Base-by-base conservation (phyloP, 2,113 vertebrate genomes). In the Gnathonemus longibarbis region DNA sequence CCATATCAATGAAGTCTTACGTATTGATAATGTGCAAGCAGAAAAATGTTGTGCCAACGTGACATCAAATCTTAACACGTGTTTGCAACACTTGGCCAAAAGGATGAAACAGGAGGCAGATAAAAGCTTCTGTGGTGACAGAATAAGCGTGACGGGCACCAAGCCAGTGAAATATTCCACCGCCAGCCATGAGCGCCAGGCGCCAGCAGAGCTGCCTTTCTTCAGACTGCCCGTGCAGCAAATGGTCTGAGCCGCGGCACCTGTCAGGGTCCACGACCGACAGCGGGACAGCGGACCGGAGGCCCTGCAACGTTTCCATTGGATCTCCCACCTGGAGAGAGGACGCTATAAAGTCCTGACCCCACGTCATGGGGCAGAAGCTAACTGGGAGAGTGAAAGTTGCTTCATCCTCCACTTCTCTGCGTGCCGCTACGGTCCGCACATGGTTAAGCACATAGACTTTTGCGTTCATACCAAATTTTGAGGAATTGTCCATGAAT, bases 101-200 rank as follows among this genome's bases (percentile, higher is more conserved):
- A 50, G 84, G 84, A 45, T 24, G 56, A 87, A 87, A 86, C n/a
- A 27, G 88, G 90, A 89, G 91, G 80, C 89, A 90, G 88, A 91
- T 91, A 42, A 31, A 85, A 89, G 86, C 84, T 87, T 84, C 10
- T 56, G 86, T 58, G 92, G 84, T 92, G 92, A 92, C 93, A 93
- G 89, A 85, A 90, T 93, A 90, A 93, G 89, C 62, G 84, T 91
- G 62, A 88, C 87, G 93, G 94, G 95, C 94, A 89, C 7, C 7
- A 62, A 91, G 94, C 94, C 95, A 95, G 92, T 89, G 91, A 94
- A 93, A 95, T 95, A 95, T 95, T 93, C 92, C 91, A 95, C 92
- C 58, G 91, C 90, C 91, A 92, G 90, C 88, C 84, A 84, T 48
- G 88, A 93, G 93, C 91, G 92, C 91, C 94, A 90, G 94, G 93